These are phyloP conservation scores for Mixornis gularis DNA, from an alignment of 2,113 vertebrate genomes.

Conservation along the genomic window DNA sequence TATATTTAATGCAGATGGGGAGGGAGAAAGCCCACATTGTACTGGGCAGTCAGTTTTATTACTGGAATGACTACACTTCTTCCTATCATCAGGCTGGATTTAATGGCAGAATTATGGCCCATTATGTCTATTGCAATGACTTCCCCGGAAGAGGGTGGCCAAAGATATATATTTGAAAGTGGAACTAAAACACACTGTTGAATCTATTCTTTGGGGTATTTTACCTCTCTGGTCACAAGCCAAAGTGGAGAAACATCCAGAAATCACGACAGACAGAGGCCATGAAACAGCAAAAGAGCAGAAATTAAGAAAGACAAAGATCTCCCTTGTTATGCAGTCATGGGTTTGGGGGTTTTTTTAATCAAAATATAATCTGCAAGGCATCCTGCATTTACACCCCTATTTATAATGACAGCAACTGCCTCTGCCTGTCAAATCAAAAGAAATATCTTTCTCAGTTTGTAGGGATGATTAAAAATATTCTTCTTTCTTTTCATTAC, in stretches of 20 bases:
- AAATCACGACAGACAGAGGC: not conserved
- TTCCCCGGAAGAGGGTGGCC: not conserved
- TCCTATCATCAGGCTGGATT: constrained; percentile 3
- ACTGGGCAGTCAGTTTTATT: constrained; percentile 49
- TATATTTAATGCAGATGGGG: constrained; percentile 2
- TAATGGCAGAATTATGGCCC: constrained; percentile 28
- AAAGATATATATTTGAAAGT: not conserved
- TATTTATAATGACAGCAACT: not conserved
- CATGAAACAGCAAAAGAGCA: not conserved
- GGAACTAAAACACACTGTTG: not conserved
- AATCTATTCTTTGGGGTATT: not conserved
- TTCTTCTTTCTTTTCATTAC: not conserved
- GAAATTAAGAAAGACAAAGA: not conserved
- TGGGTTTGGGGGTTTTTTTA: not conserved
- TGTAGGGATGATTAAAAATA: constrained; percentile 9
- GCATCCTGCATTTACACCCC: not conserved
- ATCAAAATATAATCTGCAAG: not conserved
- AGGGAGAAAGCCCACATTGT: not conserved
- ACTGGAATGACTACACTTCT: constrained; percentile 36
- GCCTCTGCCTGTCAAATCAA: not conserved
- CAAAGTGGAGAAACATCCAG: not conserved
- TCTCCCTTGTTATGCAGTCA: not conserved
- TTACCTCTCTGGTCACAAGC: not conserved
- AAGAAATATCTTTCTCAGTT: not conserved
- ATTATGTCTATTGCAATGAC: constrained; percentile 18